Evolutionary conservation across 2,888 invertebrate genomes (phyloP), one percentile per base, ranked within the genome.

Genomic region (Dysmachus trigonus): DNA sequence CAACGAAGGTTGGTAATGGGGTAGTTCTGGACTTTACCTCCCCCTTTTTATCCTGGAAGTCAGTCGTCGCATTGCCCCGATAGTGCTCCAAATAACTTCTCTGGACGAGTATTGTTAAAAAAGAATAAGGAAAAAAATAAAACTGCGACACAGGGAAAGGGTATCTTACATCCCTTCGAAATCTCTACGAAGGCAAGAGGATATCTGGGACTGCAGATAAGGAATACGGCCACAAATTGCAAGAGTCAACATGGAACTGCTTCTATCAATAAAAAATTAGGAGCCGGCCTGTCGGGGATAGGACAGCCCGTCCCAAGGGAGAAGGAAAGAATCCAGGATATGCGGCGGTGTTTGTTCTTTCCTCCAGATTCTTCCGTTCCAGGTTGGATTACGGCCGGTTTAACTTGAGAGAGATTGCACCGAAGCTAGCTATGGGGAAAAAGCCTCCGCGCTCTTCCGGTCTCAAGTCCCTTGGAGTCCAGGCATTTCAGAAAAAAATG

Each of bases 261-360:
- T 38, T 83, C 83, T 83, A 83, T 83, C 83, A 83, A 83, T 83
- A 83, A 83, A 72, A 72, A 83, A 83, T 83, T 83, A 83, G 71
- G 62, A 71, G 35, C 13, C 35, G 35, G 6, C 72, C 83, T 22
- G 4, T 18, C 27, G 53, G 62, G 81, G 53, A 18, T 77, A 27
- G 31, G 81, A 62, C 30, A 62, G 62, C 18, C 18, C 62, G 27
- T 62, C 62, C 62, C 18, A 2, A 18, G 51, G n/a, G 51, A 51
- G n/a, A n/a, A 51, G 27, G 62, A 1, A 22, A 27, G 8, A 7
- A 62, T 2, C 22, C 77, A 30, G 31, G 72, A 53, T n/a, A n/a
- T 30, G 27, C 33, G n/a, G 15, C 10, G n/a, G 33, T 33, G 30
- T 81, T 18, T 51, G 62, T 31, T 53, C 31, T 22, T 79, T 79